These are phyloP conservation scores for Scrobipalpa costella DNA, from an alignment of 2,888 invertebrate species.

Conservation along the genomic window DNA sequence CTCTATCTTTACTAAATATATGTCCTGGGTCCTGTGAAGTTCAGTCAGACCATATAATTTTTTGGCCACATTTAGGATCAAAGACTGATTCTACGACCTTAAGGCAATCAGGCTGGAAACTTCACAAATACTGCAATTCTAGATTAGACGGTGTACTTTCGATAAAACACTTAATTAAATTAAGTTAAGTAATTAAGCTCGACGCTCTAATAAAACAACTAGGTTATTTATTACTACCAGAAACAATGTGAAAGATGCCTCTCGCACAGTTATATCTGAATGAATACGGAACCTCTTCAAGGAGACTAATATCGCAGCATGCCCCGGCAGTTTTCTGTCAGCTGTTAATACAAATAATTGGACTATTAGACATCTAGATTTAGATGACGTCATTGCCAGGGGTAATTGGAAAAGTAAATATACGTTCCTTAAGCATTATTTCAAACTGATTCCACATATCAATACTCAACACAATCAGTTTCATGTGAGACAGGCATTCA, in stretches of 20 bases:
- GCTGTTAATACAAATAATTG: slow-evolving; percentile 25
- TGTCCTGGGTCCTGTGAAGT: slow-evolving; percentile 13
- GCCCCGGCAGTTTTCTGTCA: slow-evolving; percentile 26
- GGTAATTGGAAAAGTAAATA: slow-evolving; percentile 26
- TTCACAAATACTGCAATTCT: slow-evolving; percentile 3
- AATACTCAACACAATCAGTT: neutral
- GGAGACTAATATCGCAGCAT: slow-evolving; percentile 10
- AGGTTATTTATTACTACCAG: slow-evolving; percentile 22
- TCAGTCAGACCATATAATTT: slow-evolving; percentile 26
- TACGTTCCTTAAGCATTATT: slow-evolving; percentile 27
- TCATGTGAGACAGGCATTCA: neutral
- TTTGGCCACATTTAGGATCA: slow-evolving; percentile 40
- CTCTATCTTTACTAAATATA: slow-evolving; percentile 25
- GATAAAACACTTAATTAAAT: no score
- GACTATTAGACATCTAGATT: slow-evolving; percentile 1
- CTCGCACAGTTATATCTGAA: slow-evolving; percentile 19
- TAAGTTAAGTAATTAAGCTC: neutral
- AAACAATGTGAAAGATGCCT: slow-evolving; percentile 14
- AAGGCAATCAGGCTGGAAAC: slow-evolving; percentile 3
- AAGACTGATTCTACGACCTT: slow-evolving; percentile 30
- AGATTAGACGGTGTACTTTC: slow-evolving; percentile 11
- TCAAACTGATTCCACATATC: slow-evolving; percentile 7
- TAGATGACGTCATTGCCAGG: slow-evolving; percentile 26
- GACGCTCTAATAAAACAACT: neutral
- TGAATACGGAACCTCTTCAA: slow-evolving; percentile 22